Evolutionary conservation across 2,797 vertebrate species (phyloP).

Genomic region (Epinephelus coioides): DNA sequence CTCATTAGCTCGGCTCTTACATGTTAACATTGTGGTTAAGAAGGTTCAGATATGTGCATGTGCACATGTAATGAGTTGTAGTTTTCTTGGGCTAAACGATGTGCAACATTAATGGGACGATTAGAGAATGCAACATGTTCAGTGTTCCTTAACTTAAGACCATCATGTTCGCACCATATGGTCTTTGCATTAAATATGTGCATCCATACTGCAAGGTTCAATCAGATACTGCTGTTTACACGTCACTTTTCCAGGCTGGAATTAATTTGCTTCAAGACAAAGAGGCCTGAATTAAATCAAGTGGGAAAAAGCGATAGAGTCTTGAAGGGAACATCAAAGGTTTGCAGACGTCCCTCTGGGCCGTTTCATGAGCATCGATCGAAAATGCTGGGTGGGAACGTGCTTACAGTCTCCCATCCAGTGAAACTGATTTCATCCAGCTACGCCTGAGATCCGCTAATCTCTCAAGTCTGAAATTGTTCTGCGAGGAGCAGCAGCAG

Average conservation of each 20-base stretch:
- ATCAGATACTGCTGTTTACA: conserved; percentile 51
- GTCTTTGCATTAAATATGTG: conserved; percentile 13
- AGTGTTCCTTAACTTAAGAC: conserved; percentile 18
- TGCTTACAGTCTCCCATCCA: conserved; percentile 53
- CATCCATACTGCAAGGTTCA: conserved; percentile 12
- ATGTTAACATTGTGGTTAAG: neutral
- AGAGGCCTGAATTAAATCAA: conserved; percentile 60
- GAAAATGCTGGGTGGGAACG: conserved; percentile 65
- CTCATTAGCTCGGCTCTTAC: conserved; percentile 16
- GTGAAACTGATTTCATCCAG: conserved; percentile 51
- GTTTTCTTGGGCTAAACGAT: conserved; percentile 20
- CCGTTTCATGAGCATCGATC: conserved; percentile 68
- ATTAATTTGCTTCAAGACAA: conserved; percentile 67
- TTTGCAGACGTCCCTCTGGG: conserved; percentile 67
- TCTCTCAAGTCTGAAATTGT: conserved; percentile 60
- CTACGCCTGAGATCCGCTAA: conserved; percentile 59
- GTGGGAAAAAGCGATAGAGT: conserved; percentile 59
- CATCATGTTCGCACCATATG: conserved; percentile 16
- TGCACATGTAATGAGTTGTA: conserved; percentile 20
- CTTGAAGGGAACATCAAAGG: conserved; percentile 77
- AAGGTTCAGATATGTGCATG: conserved; percentile 1
- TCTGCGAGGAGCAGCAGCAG: conserved; percentile 19
- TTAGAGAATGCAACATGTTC: conserved; percentile 42
- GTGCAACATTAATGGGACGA: conserved; percentile 11
- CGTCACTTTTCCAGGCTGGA: conserved; percentile 34